Percentiles rank a stretch among this genome's conserved stretches.
Conservation (phyloP, 2,113 vertebrate genomes). For the Cepphus grylle region DNA sequence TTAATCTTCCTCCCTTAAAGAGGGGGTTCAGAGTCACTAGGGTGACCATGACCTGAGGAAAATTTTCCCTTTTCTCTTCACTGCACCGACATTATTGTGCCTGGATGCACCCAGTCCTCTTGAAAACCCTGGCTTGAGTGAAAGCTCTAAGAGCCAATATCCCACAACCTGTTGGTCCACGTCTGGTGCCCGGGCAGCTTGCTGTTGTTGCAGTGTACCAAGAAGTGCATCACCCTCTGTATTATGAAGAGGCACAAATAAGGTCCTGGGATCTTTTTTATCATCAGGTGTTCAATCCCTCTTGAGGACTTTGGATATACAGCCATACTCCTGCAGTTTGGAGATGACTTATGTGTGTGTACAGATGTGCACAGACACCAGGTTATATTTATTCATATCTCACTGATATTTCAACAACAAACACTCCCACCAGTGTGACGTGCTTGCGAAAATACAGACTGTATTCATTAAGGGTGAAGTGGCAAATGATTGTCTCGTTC, state of each 20-base stretch:
- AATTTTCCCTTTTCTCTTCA: background rate
- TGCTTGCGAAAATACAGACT: background rate
- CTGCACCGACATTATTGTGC: background rate
- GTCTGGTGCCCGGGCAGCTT: background rate
- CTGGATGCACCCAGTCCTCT: background rate
- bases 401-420: background rate
- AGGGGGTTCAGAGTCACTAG: background rate
- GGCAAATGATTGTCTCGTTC: background rate
- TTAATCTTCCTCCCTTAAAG: background rate
- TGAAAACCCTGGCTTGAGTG: background rate
- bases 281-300: background rate
- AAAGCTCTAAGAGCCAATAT: background rate
- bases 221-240: background rate
- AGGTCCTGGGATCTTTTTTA: background rate
- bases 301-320: background rate
- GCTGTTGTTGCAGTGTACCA: background rate
- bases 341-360: background rate
- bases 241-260: background rate
- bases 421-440: background rate
- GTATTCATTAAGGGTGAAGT: background rate
- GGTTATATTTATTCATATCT: background rate
- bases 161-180: background rate
- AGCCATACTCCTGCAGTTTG: background rate
- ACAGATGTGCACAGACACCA: background rate
- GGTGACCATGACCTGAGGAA: background rate